These are phyloP conservation scores for Hyperoplus lanceolatus DNA, from an alignment of 2,797 vertebrate species.

Conservation along the genomic window DNA sequence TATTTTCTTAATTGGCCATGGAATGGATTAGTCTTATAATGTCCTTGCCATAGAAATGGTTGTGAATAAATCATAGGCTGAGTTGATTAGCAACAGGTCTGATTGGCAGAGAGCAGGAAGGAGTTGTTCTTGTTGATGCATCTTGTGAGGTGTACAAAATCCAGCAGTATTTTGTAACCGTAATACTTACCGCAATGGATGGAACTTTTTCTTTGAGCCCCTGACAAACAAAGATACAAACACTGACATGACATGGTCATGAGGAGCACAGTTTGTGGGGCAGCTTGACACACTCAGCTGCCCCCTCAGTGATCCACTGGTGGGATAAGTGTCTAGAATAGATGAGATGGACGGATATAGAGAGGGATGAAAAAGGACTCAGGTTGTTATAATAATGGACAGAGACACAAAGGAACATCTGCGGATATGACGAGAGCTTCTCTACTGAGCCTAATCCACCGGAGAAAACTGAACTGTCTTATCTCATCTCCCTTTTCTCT, in stretches of 20 bases:
- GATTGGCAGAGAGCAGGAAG: background rate
- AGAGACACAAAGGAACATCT: constrained; percentile 68
- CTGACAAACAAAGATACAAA: background rate
- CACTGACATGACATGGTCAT: background rate
- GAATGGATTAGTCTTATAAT: background rate
- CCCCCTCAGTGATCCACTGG: constrained; percentile 38
- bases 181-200: constrained; percentile 10
- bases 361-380: constrained; percentile 55
- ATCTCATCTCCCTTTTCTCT: background rate
- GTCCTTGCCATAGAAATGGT: background rate
- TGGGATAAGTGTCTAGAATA: constrained; percentile 55
- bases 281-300: constrained; percentile 13
- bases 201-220: background rate
- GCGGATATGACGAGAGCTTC: constrained; percentile 41
- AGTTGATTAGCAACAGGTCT: background rate
- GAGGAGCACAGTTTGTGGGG: background rate
- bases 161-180: background rate
- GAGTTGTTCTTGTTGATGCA: background rate
- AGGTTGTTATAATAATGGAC: constrained; percentile 65
- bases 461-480: constrained; percentile 12
- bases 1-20: background rate
- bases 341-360: constrained; percentile 59
- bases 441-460: constrained; percentile 44
- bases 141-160: background rate
- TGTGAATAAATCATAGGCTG: background rate